Evolutionary conservation across 2,113 vertebrate species (phyloP).

Genomic region (Euleptes europaea): DNA sequence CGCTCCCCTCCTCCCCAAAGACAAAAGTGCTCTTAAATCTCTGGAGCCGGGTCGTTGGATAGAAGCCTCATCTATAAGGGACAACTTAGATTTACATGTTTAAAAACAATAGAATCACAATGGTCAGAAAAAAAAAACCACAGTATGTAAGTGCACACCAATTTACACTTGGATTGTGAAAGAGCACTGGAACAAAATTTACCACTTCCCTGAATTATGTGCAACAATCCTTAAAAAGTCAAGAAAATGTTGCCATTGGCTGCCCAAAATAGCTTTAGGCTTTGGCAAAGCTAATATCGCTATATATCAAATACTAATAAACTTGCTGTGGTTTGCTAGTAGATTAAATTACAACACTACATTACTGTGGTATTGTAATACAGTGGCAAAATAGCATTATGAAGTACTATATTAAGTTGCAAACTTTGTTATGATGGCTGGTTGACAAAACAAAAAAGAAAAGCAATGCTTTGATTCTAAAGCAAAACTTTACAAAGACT

Average conservation of each 20-base stretch:
- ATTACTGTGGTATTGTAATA: slow-evolving; percentile 5
- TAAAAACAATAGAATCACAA: too few species aligned
- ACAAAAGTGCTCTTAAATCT: too few species aligned
- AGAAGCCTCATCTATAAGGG: too few species aligned
- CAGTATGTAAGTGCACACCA: not conserved
- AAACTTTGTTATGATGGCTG: not conserved
- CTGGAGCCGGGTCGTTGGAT: too few species aligned
- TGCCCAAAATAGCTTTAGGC: not conserved
- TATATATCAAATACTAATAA: slow-evolving; percentile 19
- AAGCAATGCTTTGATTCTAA: not conserved
- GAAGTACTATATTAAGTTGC: not conserved
- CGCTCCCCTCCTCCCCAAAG: too few species aligned
- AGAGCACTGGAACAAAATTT: not conserved
- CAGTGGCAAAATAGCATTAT: slow-evolving; percentile 5
- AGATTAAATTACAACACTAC: slow-evolving; percentile 7
- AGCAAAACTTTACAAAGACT: not conserved
- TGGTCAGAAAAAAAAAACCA: too few species aligned
- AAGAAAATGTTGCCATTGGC: not conserved
- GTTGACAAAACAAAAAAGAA: not conserved
- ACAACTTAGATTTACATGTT: too few species aligned
- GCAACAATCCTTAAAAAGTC: not conserved
- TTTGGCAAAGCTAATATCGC: slow-evolving; percentile 9
- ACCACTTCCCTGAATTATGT: not conserved
- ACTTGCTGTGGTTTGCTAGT: slow-evolving; percentile 1
- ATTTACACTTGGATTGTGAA: not conserved